phyloP scores from a whole-genome alignment of 2,113 vertebrate genomes.

The Polypterus bichir region DNA sequence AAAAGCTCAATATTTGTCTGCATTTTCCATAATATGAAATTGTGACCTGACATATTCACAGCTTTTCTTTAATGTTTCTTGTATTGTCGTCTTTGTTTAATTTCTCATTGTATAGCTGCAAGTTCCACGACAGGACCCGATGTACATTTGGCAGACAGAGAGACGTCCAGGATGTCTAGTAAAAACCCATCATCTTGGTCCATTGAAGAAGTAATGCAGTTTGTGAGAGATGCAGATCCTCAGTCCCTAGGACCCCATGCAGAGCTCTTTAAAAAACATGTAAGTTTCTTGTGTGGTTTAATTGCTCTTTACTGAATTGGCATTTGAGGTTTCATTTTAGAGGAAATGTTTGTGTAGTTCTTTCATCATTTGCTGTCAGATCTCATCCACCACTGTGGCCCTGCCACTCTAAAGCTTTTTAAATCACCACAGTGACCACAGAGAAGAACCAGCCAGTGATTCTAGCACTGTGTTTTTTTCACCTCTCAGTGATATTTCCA shows the following conservation, averaged over 20 bases:
- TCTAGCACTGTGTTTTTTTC: no score
- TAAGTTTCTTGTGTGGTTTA: slow-evolving; percentile 36
- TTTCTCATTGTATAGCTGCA: slow-evolving; percentile 49
- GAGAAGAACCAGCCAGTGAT: no score
- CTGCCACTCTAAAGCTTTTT: no score
- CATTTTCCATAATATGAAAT: no score
- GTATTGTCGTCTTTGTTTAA: slow-evolving; percentile 2
- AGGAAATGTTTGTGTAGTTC: no score
- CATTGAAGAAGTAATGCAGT: slow-evolving; percentile 88
- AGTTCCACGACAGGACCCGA: slow-evolving; percentile 80
- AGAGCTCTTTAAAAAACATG: slow-evolving; percentile 86
- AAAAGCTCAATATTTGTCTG: no score
- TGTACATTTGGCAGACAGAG: slow-evolving; percentile 54
- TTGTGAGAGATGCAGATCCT: slow-evolving; percentile 80
- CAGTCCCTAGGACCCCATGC: slow-evolving; percentile 72
- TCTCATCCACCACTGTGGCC: no score
- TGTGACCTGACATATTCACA: background rate
- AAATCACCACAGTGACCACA: no score
- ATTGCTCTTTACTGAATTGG: no score
- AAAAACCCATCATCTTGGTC: slow-evolving; percentile 79
- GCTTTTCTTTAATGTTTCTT: background rate
- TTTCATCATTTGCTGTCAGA: no score
- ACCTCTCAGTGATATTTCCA: no score
- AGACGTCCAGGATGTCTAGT: slow-evolving; percentile 38
- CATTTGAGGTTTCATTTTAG: no score